These are phyloP conservation scores for Diarsia dahlii DNA, from an alignment of 2,888 invertebrate genomes.

Conservation along the genomic window DNA sequence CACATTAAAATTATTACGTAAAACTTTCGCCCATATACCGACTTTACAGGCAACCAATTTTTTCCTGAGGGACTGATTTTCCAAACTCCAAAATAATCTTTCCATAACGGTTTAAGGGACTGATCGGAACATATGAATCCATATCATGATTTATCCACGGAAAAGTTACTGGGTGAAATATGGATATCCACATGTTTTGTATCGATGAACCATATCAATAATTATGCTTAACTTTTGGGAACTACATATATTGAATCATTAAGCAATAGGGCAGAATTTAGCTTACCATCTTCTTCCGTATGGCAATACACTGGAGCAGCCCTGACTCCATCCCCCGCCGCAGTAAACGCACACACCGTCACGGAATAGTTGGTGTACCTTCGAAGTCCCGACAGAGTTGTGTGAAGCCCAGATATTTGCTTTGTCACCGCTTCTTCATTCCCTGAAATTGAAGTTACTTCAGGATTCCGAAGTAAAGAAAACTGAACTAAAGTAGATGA, in stretches of 20 bases:
- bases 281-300: slow-evolving; percentile 96
- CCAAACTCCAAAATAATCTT: background rate
- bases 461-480: slow-evolving; percentile 62
- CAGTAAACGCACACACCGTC: slow-evolving; percentile 96
- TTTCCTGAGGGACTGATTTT: background rate
- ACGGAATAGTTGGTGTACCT: slow-evolving; percentile 98
- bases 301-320: slow-evolving; percentile 96
- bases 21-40: too few relatives aligned
- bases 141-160: background rate
- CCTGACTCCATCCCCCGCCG: slow-evolving; percentile 96
- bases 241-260: background rate
- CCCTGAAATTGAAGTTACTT: slow-evolving; percentile 84
- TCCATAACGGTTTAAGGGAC: background rate
- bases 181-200: background rate
- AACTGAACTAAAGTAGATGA: slow-evolving; percentile 52
- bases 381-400: slow-evolving; percentile 94
- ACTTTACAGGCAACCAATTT: too few relatives aligned
- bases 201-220: background rate
- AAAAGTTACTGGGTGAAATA: background rate
- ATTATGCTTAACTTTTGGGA: background rate
- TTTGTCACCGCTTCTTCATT: slow-evolving; percentile 95
- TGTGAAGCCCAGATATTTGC: slow-evolving; percentile 92
- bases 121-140: background rate
- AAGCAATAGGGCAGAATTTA: background rate
- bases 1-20: too few relatives aligned